These are phyloP conservation scores for Heliconius eleuchia DNA, from an alignment of 1,140 invertebrate species.

Conservation along the genomic window DNA sequence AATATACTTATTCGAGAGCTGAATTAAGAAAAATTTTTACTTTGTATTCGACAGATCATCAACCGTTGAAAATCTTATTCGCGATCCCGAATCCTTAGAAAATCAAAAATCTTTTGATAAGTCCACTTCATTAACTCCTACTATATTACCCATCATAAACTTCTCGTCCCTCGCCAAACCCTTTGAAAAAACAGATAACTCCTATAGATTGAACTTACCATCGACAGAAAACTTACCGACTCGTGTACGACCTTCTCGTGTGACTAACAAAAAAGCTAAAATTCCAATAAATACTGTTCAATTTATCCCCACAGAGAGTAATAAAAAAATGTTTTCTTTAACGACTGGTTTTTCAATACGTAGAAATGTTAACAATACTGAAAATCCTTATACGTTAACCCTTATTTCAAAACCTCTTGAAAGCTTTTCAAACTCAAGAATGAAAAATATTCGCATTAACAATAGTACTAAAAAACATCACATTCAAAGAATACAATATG, in stretches of 20 bases:
- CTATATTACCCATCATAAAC: conserved; percentile 60
- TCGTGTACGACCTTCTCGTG: conserved; percentile 49
- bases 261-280: conserved; percentile 57
- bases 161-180: conserved; percentile 75
- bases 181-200: conserved; percentile 75
- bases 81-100: conserved; percentile 60
- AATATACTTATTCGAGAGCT: conserved; percentile 19
- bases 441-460: conserved; percentile 28
- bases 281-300: conserved; percentile 47
- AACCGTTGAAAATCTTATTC: conserved; percentile 77
- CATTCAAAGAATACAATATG: conserved; percentile 49
- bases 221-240: conserved; percentile 61
- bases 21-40: conserved; percentile 71
- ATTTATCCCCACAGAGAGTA: conserved; percentile 45
- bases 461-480: conserved; percentile 44
- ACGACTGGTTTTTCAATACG: conserved; percentile 78
- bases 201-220: conserved; percentile 54
- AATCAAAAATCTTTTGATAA: conserved; percentile 57
- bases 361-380: conserved; percentile 65
- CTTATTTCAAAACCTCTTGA: conserved; percentile 62
- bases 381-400: conserved; percentile 75
- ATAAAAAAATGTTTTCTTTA: conserved; percentile 70
- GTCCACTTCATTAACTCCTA: conserved; percentile 51
- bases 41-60: conserved; percentile 82
- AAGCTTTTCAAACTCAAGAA: conserved; percentile 42